Conservation (phyloP, 2,797 vertebrate species). For the Coregonus sp. region DNA sequence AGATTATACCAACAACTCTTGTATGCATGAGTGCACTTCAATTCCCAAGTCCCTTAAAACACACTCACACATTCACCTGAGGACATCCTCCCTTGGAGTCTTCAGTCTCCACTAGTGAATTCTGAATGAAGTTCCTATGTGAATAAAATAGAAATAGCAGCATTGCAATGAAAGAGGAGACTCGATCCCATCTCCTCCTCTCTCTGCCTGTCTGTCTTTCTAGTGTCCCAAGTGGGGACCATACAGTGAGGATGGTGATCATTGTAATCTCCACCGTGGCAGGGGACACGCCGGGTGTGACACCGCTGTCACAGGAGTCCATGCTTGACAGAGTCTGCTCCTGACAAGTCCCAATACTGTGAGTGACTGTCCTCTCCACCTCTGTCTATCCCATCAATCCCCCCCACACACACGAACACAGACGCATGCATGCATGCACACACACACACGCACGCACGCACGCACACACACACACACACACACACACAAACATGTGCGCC, state of each 20-base stretch:
- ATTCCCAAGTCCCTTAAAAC: constrained; percentile 40
- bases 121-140: constrained; percentile 28
- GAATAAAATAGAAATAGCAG: not conserved
- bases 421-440: constrained; percentile 17
- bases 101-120: constrained; percentile 38
- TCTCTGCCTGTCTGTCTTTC: constrained; percentile 39
- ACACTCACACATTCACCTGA: constrained; percentile 41
- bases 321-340: constrained; percentile 68
- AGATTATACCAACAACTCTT: constrained; percentile 17
- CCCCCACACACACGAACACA: not conserved
- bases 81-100: constrained; percentile 40
- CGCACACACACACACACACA: constrained; percentile 19
- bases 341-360: constrained; percentile 74
- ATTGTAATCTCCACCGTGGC: constrained; percentile 69
- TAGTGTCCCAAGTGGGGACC: constrained; percentile 42
- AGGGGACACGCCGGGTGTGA: constrained; percentile 67
- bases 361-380: constrained; percentile 64
- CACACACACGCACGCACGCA: not conserved
- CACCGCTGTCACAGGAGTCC: constrained; percentile 69
- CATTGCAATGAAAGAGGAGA: constrained; percentile 18
- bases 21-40: constrained; percentile 13
- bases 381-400: constrained; percentile 50
- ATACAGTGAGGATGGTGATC: constrained; percentile 61
- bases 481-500: constrained; percentile 38
- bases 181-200: constrained; percentile 9